A percentile compares a stretch with the other conserved stretches of the same genome.
Conservation (phyloP, 2,113 vertebrate species). For the Erinaceus europaeus region DNA sequence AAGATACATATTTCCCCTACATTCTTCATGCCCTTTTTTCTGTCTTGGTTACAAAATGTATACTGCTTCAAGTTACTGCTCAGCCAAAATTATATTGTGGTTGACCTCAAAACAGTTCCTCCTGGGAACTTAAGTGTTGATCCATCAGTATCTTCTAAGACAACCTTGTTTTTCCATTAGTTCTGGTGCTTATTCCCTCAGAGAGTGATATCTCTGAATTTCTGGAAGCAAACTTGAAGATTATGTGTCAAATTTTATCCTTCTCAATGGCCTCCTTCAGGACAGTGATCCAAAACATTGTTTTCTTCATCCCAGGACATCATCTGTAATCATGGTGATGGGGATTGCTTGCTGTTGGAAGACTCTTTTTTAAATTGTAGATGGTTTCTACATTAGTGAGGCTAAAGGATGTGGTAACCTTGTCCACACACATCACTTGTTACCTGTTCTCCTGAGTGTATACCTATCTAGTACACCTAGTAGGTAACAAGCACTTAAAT, state of each 20-base stretch:
- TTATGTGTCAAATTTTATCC: not conserved
- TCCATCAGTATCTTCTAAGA: not conserved
- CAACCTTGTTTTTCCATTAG: conserved; percentile 6
- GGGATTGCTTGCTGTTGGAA: not conserved
- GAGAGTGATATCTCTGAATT: not conserved
- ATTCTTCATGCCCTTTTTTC: conserved; percentile 25
- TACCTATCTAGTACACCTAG: not conserved
- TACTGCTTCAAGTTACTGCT: conserved; percentile 27
- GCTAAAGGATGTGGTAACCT: not conserved
- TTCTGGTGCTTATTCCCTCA: not conserved
- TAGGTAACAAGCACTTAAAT: not conserved
- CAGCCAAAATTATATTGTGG: conserved; percentile 20
- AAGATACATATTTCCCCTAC: conserved; percentile 1
- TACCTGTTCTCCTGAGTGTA: not conserved
- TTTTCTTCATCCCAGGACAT: not conserved
- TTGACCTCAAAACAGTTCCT: not conserved
- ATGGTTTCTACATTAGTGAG: not conserved
- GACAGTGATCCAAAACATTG: not conserved
- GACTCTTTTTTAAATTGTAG: not conserved
- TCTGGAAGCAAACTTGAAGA: conserved; percentile 18
- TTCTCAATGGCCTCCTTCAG: not conserved
- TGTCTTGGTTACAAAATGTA: not conserved
- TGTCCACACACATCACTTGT: not conserved
- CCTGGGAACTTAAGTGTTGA: not conserved
- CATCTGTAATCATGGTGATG: not conserved